Evolutionary conservation across 2,113 vertebrate genomes (phyloP).

Genomic region (Brachyhypopomus gauderio): DNA sequence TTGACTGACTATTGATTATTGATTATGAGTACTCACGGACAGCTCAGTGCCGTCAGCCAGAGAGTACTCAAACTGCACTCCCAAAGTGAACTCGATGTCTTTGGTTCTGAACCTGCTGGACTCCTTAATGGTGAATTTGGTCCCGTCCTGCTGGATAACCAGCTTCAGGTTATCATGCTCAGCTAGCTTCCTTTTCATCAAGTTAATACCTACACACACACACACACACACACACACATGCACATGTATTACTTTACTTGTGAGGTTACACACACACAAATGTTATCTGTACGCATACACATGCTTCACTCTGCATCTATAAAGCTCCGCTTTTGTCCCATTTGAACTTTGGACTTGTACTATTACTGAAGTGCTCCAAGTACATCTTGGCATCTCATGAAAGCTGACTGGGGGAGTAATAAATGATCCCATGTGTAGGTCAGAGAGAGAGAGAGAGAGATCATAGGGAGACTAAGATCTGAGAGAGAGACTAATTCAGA

Average conservation of each 20-base stretch:
- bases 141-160: slow-evolving; percentile 81
- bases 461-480: too few species aligned
- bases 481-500: too few species aligned
- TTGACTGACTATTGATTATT: neutral
- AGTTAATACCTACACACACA: slow-evolving; percentile 78
- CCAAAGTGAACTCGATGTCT: slow-evolving; percentile 85
- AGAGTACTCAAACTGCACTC: slow-evolving; percentile 82
- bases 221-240: neutral
- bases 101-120: slow-evolving; percentile 82
- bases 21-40: slow-evolving; percentile 71
- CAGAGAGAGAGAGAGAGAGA: too few species aligned
- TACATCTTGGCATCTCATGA: too few species aligned
- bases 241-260: neutral
- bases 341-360: too few species aligned
- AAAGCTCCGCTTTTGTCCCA: too few species aligned
- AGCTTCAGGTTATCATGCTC: slow-evolving; percentile 90
- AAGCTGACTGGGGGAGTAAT: too few species aligned
- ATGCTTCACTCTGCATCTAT: neutral
- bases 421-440: too few species aligned
- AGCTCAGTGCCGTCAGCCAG: slow-evolving; percentile 92
- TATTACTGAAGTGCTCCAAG: too few species aligned
- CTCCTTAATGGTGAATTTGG: slow-evolving; percentile 87
- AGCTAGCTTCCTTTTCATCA: slow-evolving; percentile 92
- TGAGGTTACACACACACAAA: neutral
- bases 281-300: neutral